Evolutionary conservation across 1,140 invertebrate species (phyloP).

Genomic region (Hyphantria cunea): DNA sequence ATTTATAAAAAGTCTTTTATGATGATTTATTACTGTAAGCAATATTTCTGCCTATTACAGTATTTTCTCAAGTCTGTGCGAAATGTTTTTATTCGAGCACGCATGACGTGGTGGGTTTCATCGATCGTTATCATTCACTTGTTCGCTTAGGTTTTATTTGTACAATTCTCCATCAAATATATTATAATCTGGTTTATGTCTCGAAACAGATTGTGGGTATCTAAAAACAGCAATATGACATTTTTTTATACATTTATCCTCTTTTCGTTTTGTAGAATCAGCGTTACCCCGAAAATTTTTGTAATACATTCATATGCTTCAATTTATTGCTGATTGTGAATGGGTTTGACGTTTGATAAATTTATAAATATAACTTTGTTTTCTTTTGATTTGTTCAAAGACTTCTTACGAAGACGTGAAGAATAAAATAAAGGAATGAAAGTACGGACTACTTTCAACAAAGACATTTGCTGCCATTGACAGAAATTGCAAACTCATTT

Average conservation of each 20-base stretch:
- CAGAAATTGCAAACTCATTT: too few relatives aligned
- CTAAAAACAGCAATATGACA: slow-evolving; percentile 4
- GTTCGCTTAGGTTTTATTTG: slow-evolving; percentile 38
- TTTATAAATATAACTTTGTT: too few relatives aligned
- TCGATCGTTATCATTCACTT: slow-evolving; percentile 43
- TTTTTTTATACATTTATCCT: slow-evolving; percentile 2
- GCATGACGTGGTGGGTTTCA: slow-evolving; percentile 41
- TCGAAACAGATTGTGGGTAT: slow-evolving; percentile 16
- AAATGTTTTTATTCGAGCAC: slow-evolving; percentile 16
- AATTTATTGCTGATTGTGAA: neutral
- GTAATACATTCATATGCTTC: too few relatives aligned
- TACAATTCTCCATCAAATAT: slow-evolving; percentile 34
- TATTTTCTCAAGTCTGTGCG: slow-evolving; percentile 3
- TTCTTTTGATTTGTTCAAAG: too few relatives aligned
- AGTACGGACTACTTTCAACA: too few relatives aligned
- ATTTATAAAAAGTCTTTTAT: too few relatives aligned
- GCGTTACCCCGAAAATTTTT: neutral
- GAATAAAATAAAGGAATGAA: too few relatives aligned
- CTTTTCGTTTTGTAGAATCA: slow-evolving; percentile 7
- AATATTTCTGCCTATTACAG: slow-evolving; percentile 7
- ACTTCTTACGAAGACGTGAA: too few relatives aligned
- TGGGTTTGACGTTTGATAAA: too few relatives aligned
- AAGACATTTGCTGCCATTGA: too few relatives aligned
- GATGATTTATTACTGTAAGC: too few relatives aligned
- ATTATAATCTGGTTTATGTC: slow-evolving; percentile 38